Evolutionary conservation across 53 echinoderm and acorn worm genomes (phyloP).

Genomic region (Temnopleurus reevesii): DNA sequence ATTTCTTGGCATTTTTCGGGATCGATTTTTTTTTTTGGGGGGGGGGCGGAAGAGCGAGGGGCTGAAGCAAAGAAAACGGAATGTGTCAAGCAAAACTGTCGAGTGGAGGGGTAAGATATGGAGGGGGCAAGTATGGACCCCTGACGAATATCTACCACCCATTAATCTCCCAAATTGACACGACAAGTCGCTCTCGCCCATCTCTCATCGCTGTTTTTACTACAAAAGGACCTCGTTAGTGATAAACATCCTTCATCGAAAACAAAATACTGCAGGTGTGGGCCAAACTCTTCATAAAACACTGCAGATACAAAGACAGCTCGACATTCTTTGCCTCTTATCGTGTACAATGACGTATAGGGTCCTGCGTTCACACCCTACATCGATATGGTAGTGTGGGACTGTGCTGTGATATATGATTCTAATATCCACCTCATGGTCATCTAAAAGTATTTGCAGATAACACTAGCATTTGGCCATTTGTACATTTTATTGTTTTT

Average conservation of each 20-base stretch:
- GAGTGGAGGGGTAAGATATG: not conserved
- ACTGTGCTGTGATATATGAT: no score
- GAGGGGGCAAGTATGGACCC: not conserved
- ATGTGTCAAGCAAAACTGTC: no score
- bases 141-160: conserved; percentile 24
- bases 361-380: not conserved
- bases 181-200: not conserved
- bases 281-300: conserved; percentile 40
- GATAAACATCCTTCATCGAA: conserved; percentile 52
- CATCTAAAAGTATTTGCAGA: no score
- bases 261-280: conserved; percentile 63
- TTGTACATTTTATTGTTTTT: no score
- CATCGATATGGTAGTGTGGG: not conserved
- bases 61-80: not conserved
- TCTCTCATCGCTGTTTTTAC: conserved; percentile 43
- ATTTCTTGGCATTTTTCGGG: no score
- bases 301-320: conserved; percentile 3
- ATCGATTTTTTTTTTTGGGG: no score
- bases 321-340: conserved; percentile 21
- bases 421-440: no score
- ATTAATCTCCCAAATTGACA: conserved; percentile 59
- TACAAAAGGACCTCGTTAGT: conserved; percentile 45
- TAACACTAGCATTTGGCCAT: no score
- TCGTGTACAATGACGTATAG: not conserved
- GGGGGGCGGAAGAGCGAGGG: not conserved